A percentile compares a stretch with the other conserved stretches of the same genome.
phyloP scores from a whole-genome alignment of 2,888 invertebrate species.

The Ganaspis brasiliensis region DNA sequence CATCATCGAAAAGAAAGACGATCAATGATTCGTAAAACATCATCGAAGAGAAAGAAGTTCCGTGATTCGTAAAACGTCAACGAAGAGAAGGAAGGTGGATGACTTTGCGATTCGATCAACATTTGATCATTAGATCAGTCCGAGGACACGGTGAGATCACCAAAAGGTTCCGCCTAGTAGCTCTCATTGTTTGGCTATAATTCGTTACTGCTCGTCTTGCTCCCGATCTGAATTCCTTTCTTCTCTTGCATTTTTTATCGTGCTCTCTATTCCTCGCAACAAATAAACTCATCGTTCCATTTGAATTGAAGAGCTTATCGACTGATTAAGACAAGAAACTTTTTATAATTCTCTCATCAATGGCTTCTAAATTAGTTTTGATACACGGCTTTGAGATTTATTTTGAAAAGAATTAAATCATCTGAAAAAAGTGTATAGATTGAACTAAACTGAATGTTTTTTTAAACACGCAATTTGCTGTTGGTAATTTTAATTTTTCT shows the following conservation, averaged over 20 bases:
- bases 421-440: too few species aligned
- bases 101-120: conserved; percentile 64
- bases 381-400: neutral
- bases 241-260: conserved; percentile 1
- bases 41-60: conserved; percentile 39
- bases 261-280: conserved; percentile 24
- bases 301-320: conserved; percentile 22
- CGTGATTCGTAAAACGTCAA: conserved; percentile 27
- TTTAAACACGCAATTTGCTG: too few species aligned
- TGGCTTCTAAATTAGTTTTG: conserved; percentile 29
- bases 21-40: conserved; percentile 30
- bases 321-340: conserved; percentile 15
- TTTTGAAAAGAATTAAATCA: neutral
- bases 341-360: neutral
- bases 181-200: conserved; percentile 55
- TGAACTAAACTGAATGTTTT: too few species aligned
- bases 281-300: conserved; percentile 42
- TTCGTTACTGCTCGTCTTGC: conserved; percentile 55
- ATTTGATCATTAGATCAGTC: conserved; percentile 33
- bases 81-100: conserved; percentile 53
- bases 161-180: conserved; percentile 52
- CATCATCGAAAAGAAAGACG: conserved; percentile 39
- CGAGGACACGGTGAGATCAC: conserved; percentile 44
- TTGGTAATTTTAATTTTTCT: too few species aligned
- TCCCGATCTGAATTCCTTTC: conserved; percentile 48